Evolutionary conservation across 2,888 invertebrate species (phyloP).

Genomic region (Barypeithes pellucidus): DNA sequence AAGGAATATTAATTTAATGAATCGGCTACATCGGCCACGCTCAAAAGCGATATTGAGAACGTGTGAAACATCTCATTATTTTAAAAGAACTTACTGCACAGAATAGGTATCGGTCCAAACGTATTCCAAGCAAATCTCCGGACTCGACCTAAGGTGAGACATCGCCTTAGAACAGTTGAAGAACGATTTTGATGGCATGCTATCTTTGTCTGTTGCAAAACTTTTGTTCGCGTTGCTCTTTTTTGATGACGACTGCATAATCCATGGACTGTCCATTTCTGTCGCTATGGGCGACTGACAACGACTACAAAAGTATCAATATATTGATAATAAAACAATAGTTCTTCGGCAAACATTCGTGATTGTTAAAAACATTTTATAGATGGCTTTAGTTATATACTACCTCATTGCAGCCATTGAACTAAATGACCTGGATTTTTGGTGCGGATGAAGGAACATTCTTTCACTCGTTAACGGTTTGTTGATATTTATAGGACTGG

Average conservation of each 20-base stretch:
- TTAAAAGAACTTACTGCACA: constrained; percentile 60
- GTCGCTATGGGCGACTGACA: constrained; percentile 71
- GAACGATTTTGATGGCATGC: constrained; percentile 68
- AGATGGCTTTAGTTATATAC: too few species aligned
- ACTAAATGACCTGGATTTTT: constrained; percentile 71
- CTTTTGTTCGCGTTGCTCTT: constrained; percentile 57
- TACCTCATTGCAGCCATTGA: constrained; percentile 73
- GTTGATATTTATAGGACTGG: constrained; percentile 62
- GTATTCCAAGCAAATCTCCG: constrained; percentile 91
- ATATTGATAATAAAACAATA: too few species aligned
- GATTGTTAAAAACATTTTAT: too few species aligned
- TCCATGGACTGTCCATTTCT: constrained; percentile 62
- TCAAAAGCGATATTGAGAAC: too few species aligned
- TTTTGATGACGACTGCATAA: constrained; percentile 61
- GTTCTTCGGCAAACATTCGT: too few species aligned
- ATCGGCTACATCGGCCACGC: too few species aligned
- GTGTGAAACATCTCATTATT: too few species aligned
- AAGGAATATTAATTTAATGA: too few species aligned
- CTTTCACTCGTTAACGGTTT: constrained; percentile 59
- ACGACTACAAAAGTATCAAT: constrained; percentile 66
- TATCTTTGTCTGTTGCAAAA: constrained; percentile 42
- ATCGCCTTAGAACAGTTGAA: constrained; percentile 64
- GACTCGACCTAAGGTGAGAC: constrained; percentile 73
- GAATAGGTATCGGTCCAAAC: constrained; percentile 86
- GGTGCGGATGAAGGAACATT: constrained; percentile 55